A percentile compares a stretch with the other conserved stretches of the same genome.
These are phyloP conservation scores for Drosophila bipectinata DNA, from an alignment of 1,140 invertebrate species.

Conservation along the genomic window DNA sequence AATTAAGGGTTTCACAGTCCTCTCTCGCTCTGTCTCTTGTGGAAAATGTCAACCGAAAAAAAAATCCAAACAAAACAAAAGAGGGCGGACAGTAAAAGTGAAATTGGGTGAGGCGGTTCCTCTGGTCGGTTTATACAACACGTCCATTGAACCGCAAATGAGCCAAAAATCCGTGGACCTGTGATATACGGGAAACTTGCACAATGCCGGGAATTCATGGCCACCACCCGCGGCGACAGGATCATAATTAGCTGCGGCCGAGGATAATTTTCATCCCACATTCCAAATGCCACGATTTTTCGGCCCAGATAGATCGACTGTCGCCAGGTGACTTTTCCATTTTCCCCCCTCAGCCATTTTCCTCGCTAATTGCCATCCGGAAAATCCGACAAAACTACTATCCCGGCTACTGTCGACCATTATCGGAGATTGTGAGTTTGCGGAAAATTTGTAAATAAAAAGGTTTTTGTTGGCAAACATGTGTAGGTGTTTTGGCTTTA, in stretches of 20 bases:
- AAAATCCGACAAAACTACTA: background rate
- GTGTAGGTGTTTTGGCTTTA: too few species aligned
- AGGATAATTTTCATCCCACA: conserved; percentile 55
- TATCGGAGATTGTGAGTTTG: background rate
- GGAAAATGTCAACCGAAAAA: conserved; percentile 56
- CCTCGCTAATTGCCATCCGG: background rate
- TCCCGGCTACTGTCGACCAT: background rate
- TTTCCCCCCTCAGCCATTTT: background rate
- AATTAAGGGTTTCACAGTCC: conserved; percentile 77
- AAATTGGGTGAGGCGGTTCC: conserved; percentile 17
- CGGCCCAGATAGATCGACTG: conserved; percentile 10
- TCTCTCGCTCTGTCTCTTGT: conserved; percentile 27
- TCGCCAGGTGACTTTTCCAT: conserved; percentile 32
- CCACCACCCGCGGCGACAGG: conserved; percentile 54
- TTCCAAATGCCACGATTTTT: conserved; percentile 21
- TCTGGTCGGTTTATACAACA: background rate
- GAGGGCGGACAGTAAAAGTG: conserved; percentile 27
- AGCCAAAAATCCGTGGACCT: background rate
- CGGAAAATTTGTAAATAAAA: background rate
- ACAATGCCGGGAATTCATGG: background rate
- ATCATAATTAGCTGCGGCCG: conserved; percentile 72
- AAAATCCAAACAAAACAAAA: conserved; percentile 2
- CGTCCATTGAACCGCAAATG: conserved; percentile 56
- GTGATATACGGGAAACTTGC: background rate
- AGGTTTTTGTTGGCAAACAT: background rate